These are phyloP conservation scores for Trissoscelio sp. DNA, from an alignment of 2,888 invertebrate genomes.

Conservation along the genomic window DNA sequence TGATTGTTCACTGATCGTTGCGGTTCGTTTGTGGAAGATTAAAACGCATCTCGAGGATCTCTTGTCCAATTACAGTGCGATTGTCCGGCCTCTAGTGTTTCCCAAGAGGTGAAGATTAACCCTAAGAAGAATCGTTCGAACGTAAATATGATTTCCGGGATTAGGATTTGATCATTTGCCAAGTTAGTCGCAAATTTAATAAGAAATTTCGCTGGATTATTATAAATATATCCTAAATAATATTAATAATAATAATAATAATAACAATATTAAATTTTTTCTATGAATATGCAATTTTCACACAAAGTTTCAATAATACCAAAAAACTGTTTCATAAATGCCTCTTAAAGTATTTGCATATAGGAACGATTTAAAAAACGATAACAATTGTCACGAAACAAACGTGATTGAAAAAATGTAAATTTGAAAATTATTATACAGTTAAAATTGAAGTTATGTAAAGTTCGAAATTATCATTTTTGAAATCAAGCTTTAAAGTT, in stretches of 20 bases:
- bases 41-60: constrained; percentile 75
- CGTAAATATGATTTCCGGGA: constrained; percentile 51
- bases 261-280: no score
- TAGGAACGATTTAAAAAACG: constrained; percentile 23
- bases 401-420: constrained; percentile 20
- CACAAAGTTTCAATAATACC: background rate
- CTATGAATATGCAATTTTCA: no score
- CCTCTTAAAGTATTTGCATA: constrained; percentile 49
- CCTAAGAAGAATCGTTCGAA: constrained; percentile 70
- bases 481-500: constrained; percentile 6
- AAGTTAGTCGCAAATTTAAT: background rate
- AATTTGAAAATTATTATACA: no score
- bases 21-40: constrained; percentile 70
- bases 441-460: constrained; percentile 7
- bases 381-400: constrained; percentile 38
- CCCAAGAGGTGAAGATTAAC: constrained; percentile 76
- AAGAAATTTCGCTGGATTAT: no score
- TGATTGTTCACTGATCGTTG: constrained; percentile 72
- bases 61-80: constrained; percentile 80
- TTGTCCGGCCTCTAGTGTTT: constrained; percentile 77
- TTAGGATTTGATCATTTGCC: constrained; percentile 22
- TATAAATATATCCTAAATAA: no score
- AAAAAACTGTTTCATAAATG: constrained; percentile 32
- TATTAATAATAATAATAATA: no score
- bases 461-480: background rate